phyloP scores from a whole-genome alignment of 2,797 vertebrate genomes.

The Chromobotia macracanthus region DNA sequence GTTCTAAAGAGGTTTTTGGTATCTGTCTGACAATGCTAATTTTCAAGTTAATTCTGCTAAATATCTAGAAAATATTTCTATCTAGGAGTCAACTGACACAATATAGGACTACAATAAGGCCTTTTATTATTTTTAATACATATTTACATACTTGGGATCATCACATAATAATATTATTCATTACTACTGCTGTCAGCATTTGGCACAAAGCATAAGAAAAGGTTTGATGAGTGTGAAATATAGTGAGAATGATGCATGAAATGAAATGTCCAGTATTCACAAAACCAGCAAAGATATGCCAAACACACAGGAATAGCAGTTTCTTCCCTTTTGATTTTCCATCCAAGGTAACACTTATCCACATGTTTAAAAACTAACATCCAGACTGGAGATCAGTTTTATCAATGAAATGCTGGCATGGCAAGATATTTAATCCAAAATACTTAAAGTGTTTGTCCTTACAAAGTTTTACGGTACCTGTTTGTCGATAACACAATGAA shows the following conservation, averaged over 20 bases:
- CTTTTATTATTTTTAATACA: not conserved
- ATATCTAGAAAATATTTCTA: too few species aligned
- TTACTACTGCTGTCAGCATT: constrained; percentile 31
- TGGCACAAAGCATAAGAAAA: constrained; percentile 50
- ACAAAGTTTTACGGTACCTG: constrained; percentile 17
- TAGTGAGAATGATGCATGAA: not conserved
- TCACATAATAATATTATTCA: constrained; percentile 1
- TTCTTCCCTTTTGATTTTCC: constrained; percentile 1
- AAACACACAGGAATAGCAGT: constrained; percentile 5
- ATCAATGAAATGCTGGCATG: constrained; percentile 24
- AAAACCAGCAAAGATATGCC: not conserved
- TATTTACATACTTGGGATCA: not conserved
- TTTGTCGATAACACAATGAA: constrained; percentile 12
- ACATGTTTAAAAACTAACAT: not conserved
- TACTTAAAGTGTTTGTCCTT: constrained; percentile 3
- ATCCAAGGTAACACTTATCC: constrained; percentile 29
- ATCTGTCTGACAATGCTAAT: too few species aligned
- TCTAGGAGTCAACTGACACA: not conserved
- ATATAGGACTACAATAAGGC: not conserved
- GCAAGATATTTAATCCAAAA: constrained; percentile 29
- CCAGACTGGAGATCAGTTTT: constrained; percentile 1
- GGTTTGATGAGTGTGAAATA: constrained; percentile 16
- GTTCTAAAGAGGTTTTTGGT: too few species aligned
- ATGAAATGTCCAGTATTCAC: constrained; percentile 26
- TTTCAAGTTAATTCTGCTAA: not conserved